A percentile compares a stretch with the other conserved stretches of the same genome.
Conservation (phyloP, 53 echinoderm and acorn worm species). For the Pentamera pediparva region DNA sequence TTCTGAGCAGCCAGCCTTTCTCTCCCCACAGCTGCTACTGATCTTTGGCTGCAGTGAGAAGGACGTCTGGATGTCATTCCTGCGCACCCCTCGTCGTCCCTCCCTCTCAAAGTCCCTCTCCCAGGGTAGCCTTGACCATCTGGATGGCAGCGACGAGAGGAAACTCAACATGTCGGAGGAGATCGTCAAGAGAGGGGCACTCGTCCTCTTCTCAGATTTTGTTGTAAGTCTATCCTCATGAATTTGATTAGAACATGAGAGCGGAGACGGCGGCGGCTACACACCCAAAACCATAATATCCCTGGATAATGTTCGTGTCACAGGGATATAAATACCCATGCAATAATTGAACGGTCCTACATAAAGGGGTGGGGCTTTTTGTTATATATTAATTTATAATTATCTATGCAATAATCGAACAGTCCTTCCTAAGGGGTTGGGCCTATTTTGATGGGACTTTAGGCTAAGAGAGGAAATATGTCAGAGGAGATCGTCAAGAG, state of each 20-base stretch:
- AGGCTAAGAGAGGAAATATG: constrained; percentile 31
- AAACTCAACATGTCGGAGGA: constrained; percentile 56
- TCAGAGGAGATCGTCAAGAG: constrained; percentile 75
- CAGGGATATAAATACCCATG: no score
- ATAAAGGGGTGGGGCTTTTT: no score
- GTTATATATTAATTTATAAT: no score
- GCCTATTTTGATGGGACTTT: no score
- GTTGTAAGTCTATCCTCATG: constrained; percentile 61
- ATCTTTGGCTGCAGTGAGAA: constrained; percentile 70
- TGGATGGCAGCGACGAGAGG: constrained; percentile 41
- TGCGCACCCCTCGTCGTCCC: constrained; percentile 75
- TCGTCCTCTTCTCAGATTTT: constrained; percentile 90
- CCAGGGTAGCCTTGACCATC: constrained; percentile 70
- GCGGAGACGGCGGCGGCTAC: no score
- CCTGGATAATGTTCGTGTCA: no score
- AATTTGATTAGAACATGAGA: no score
- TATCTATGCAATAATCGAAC: no score
- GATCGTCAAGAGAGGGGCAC: constrained; percentile 75
- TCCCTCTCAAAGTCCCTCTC: constrained; percentile 84
- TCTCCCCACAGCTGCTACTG: constrained; percentile 47
- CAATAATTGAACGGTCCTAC: no score
- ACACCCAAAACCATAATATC: no score
- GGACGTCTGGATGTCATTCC: constrained; percentile 70
- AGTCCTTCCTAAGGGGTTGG: no score
- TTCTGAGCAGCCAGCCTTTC: not conserved